Evolutionary conservation across 2,797 vertebrate genomes (phyloP).

Genomic region (Potorous gilbertii): DNA sequence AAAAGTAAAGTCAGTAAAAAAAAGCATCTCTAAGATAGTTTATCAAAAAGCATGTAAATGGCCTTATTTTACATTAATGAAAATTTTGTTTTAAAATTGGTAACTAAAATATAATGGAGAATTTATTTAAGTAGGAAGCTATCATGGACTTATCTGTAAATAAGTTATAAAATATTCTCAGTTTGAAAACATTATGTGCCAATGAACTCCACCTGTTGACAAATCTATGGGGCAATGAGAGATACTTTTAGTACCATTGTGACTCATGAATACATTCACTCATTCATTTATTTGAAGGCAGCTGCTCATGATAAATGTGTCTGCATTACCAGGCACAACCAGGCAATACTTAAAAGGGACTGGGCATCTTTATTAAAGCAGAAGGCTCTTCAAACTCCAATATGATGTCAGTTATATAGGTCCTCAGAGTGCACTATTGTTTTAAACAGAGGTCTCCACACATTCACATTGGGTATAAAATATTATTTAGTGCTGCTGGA

Average conservation of each 20-base stretch:
- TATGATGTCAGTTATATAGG: constrained; percentile 82
- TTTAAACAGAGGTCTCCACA: constrained; percentile 83
- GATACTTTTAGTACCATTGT: constrained; percentile 64
- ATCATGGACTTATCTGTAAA: constrained; percentile 30
- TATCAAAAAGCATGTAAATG: constrained; percentile 31
- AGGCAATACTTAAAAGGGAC: constrained; percentile 72
- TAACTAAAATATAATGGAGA: constrained; percentile 22
- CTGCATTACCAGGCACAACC: constrained; percentile 53
- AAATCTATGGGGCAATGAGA: constrained; percentile 68
- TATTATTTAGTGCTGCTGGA: constrained; percentile 85
- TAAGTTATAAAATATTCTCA: constrained; percentile 41
- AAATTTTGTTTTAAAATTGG: constrained; percentile 7
- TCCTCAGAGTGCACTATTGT: constrained; percentile 82
- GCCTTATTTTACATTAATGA: constrained; percentile 44
- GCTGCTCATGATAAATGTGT: constrained; percentile 49
- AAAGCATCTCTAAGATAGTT: background rate
- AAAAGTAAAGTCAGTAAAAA: constrained; percentile 36
- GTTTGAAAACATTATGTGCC: constrained; percentile 52
- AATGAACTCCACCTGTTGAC: constrained; percentile 66
- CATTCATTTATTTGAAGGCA: constrained; percentile 60
- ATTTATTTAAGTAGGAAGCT: constrained; percentile 36
- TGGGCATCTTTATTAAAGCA: constrained; percentile 80
- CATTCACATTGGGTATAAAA: constrained; percentile 85
- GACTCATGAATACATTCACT: constrained; percentile 55
- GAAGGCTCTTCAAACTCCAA: constrained; percentile 80